Evolutionary conservation across 1,140 invertebrate species (phyloP).

Genomic region (Cherax quadricarinatus): DNA sequence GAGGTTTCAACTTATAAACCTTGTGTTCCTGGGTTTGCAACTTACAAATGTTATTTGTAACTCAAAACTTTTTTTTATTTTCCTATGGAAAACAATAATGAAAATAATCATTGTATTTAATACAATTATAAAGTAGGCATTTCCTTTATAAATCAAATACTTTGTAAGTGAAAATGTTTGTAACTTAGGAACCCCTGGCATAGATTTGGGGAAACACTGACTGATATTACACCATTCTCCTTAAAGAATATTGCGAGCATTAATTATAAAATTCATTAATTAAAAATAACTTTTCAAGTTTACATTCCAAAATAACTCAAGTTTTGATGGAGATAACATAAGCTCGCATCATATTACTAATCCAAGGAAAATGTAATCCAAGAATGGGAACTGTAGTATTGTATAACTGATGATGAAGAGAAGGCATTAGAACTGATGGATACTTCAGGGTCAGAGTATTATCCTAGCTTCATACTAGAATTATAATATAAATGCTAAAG

Average conservation of each 20-base stretch:
- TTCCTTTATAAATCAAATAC: no score
- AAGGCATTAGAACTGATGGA: slow-evolving; percentile 6
- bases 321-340: no score
- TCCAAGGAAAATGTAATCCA: slow-evolving; percentile 32
- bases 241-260: neutral
- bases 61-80: no score
- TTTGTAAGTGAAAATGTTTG: no score
- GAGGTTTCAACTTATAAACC: no score
- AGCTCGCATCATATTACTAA: slow-evolving; percentile 3
- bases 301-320: no score
- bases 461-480: neutral
- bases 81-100: no score
- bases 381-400: slow-evolving; percentile 56
- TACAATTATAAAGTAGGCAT: no score
- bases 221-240: slow-evolving; percentile 11
- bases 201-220: neutral
- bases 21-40: no score
- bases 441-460: neutral
- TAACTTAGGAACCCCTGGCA: neutral
- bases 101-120: no score
- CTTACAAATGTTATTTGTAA: no score
- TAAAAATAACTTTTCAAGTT: neutral
- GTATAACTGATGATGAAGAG: slow-evolving; percentile 25
- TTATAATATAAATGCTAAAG: neutral
- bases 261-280: neutral